Evolutionary conservation across 2,797 vertebrate genomes (phyloP), one percentile per base, ranked within the genome.

Genomic region (Sparidentex hasta): DNA sequence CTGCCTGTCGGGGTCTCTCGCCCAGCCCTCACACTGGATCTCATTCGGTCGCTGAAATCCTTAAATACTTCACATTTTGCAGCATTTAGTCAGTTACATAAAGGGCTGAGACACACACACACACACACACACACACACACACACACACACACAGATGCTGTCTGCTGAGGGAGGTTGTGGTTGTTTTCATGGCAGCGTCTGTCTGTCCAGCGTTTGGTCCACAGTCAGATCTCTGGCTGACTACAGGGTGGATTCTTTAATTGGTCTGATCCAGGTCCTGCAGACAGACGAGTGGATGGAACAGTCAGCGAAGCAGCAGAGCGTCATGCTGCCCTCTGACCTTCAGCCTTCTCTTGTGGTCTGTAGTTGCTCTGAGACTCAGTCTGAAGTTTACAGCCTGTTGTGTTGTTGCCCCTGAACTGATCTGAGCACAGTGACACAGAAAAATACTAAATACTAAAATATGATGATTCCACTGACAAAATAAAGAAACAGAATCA

Each of bases 1-100:
- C 33, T 50, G 63, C 7, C 1, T 33, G 25, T 9, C 11, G 16
- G 46, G n/a, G 27, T 71, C 58, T 62, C 33, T 71, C 69, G 5
- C 44, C 13, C 48, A 5, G 11, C 11, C 18, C 25, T 27, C 23
- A 27, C 64, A 18, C 16, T 73, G 55, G 43, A 9, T 61, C 38
- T 50, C 13, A n/a, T 7, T 47, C 13, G 47, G 44, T 68, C 33
- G 46, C 56, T 67, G 48, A 58, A 73, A 47, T 70, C 43, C 56
- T 11, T 46, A 59, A 69, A 73, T 48, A 70, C 61, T 61, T 54
- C 17, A 75, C 48, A 33, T 72, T 61, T 44, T 20, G 11, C 33
- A 64, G 43, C 13, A 7, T 78, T 61, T n/a, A 41, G 8, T 43
- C 21, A 1, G 57, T 78, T 79, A 79, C 38, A 63, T 79, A 75